Percentiles rank a stretch among this genome's conserved stretches.
Evolutionary conservation across 2,797 vertebrate species (phyloP).

Genomic region (Stomatorhinus walkeri): DNA sequence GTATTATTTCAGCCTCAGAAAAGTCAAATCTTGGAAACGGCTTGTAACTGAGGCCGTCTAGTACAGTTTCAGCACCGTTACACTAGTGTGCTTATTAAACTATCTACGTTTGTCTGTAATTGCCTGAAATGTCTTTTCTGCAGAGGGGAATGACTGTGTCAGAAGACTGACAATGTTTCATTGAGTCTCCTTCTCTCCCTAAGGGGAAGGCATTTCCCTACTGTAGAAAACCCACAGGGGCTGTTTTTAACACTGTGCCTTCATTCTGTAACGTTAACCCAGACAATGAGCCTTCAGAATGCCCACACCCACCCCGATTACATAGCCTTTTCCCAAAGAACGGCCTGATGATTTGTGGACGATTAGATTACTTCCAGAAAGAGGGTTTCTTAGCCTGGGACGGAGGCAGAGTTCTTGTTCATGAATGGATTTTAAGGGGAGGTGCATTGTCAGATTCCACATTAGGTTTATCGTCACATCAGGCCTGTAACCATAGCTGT

Average conservation of each 20-base stretch:
- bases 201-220: conserved; percentile 43
- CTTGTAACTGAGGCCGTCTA: conserved; percentile 12
- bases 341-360: conserved; percentile 29
- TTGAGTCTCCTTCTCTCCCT: conserved; percentile 37
- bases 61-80: conserved; percentile 23
- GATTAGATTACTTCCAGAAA: conserved; percentile 38
- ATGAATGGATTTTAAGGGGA: conserved; percentile 18
- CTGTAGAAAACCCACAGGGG: conserved; percentile 37
- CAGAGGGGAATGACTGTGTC: conserved; percentile 42
- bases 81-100: conserved; percentile 28
- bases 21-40: background rate
- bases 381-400: conserved; percentile 26
- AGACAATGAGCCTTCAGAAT: conserved; percentile 43
- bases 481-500: conserved; percentile 10
- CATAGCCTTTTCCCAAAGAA: conserved; percentile 31
- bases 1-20: background rate
- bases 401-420: conserved; percentile 17
- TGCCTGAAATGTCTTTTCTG: conserved; percentile 37
- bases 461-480: background rate
- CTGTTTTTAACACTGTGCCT: conserved; percentile 40
- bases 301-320: conserved; percentile 24
- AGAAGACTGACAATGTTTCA: conserved; percentile 41
- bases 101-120: conserved; percentile 30
- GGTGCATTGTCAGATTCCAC: conserved; percentile 6
- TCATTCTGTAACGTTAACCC: conserved; percentile 38